These are phyloP conservation scores for Engraulis encrasicolus DNA, from an alignment of 2,113 vertebrate genomes.

Conservation along the genomic window DNA sequence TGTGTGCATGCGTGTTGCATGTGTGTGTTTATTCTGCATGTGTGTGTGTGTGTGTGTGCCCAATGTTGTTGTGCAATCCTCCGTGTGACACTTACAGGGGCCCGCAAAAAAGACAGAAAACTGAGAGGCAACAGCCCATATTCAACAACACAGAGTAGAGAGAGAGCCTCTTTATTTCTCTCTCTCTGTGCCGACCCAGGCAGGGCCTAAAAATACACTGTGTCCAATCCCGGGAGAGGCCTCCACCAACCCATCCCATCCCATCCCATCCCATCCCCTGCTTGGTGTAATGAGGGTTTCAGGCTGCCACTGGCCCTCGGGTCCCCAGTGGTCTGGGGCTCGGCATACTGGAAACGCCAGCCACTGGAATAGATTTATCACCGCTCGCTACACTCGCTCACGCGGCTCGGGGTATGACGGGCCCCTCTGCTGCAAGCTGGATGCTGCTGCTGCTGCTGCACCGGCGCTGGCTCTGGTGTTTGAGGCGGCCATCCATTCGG, in stretches of 20 bases:
- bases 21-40: neutral
- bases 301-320: conserved; percentile 66
- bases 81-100: conserved; percentile 37
- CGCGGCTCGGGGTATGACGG: conserved; percentile 67
- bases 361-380: conserved; percentile 75
- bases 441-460: too few relatives aligned
- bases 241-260: too few relatives aligned
- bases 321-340: conserved; percentile 69
- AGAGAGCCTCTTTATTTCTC: too few relatives aligned
- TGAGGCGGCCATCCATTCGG: too few relatives aligned
- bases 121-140: conserved; percentile 53
- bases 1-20: neutral
- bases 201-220: conserved; percentile 78
- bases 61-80: neutral
- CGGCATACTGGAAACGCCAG: conserved; percentile 61
- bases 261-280: conserved; percentile 68
- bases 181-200: conserved; percentile 64
- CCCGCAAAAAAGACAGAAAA: conserved; percentile 46
- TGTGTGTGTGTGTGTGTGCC: neutral
- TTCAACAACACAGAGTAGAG: conserved; percentile 58
- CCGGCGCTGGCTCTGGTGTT: too few relatives aligned
- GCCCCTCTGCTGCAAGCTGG: too few relatives aligned
- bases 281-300: conserved; percentile 77
- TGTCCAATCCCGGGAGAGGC: conserved; percentile 70
- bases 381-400: too few relatives aligned